These are phyloP conservation scores for Drosophila meridiana DNA, from an alignment of 2,888 invertebrate genomes.

Conservation along the genomic window DNA sequence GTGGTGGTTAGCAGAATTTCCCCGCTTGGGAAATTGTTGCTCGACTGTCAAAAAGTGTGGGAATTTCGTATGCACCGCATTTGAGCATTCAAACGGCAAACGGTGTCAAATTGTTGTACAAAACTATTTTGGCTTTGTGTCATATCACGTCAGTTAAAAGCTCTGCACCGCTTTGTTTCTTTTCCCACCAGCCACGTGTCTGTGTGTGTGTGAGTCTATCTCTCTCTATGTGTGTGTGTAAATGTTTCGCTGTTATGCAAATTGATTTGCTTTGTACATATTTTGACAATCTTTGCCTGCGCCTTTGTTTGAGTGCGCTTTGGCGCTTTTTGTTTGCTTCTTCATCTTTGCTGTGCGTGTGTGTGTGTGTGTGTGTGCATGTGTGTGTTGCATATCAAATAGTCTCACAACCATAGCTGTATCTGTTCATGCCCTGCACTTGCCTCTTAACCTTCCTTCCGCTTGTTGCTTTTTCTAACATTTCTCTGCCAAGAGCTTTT, in stretches of 20 bases:
- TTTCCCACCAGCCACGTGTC: conserved; percentile 59
- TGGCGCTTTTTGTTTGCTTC: conserved; percentile 38
- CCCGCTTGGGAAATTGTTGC: conserved; percentile 18
- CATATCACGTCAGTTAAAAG: conserved; percentile 27
- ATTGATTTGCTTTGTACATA: conserved; percentile 75
- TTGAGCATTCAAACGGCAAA: conserved; percentile 59
- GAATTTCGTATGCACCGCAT: conserved; percentile 42
- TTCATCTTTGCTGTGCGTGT: conserved; percentile 31
- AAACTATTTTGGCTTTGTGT: conserved; percentile 59
- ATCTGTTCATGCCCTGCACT: conserved; percentile 39
- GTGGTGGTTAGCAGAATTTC: conserved; percentile 19
- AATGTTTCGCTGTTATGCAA: conserved; percentile 72
- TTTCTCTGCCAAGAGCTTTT: conserved; percentile 47
- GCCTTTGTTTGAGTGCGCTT: conserved; percentile 53
- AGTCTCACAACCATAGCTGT: conserved; percentile 30
- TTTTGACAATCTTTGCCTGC: conserved; percentile 61
- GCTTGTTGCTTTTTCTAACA: conserved; percentile 68
- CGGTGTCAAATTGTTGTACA: conserved; percentile 69
- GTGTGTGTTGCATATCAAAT: conserved; percentile 48
- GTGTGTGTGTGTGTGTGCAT: conserved; percentile 26
- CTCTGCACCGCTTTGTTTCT: conserved; percentile 56
- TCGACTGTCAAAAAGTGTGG: conserved; percentile 44
- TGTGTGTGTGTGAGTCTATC: conserved; percentile 22
- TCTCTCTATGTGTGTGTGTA: conserved; percentile 31
- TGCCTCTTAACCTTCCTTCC: conserved; percentile 64